Evolutionary conservation across 2,888 invertebrate species (phyloP), one percentile per base, ranked within the genome.

Genomic region (Lycia hirtaria): DNA sequence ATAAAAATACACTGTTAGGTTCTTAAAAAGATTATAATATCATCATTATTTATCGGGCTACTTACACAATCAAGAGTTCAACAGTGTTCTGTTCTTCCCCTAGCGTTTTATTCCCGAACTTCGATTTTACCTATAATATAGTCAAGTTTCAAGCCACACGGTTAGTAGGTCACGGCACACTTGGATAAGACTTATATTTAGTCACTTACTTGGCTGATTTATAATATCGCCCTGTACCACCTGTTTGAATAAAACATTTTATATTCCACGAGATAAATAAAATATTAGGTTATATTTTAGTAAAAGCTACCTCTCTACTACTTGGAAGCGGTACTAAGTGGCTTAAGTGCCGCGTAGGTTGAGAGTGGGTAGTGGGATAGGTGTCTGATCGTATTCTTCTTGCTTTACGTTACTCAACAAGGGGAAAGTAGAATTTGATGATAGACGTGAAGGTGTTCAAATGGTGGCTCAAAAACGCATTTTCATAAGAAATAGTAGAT

Each of bases 41-140:
- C n/a, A n/a, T n/a, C n/a, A n/a, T n/a, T n/a, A n/a, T n/a, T n/a
- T 26, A 63, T 60, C 56, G 55, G 38, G 26, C 30, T 24, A 40
- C 47, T 53, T 57, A 1, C 60, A 45, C 41, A 40, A 12, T 45
- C 32, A 38, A 20, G 22, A 40, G 17, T 6, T 28, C n/a, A 10
- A 10, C n/a, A 28, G 35, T 12, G 55, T 57, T 53, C 20, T 32
- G 37, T 50, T 47, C 33, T 57, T 53, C 40, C 53, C 44, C 54
- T 50, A 52, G 52, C 22, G 33, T 44, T 51, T 14, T 33, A 43
- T 43, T 48, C 19, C 19, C 35, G 37, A 26, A 56, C 52, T 60
- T 56, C 30, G 32, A 62, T 64, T n/a, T n/a, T 61, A 60, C 53
- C 43, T 52, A 4, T 9, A 5, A 2, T 1, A 44, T 33, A 56